A percentile compares a stretch with the other conserved stretches of the same genome.
Evolutionary conservation across 2,113 vertebrate species (phyloP).

Genomic region (Equus quagga): DNA sequence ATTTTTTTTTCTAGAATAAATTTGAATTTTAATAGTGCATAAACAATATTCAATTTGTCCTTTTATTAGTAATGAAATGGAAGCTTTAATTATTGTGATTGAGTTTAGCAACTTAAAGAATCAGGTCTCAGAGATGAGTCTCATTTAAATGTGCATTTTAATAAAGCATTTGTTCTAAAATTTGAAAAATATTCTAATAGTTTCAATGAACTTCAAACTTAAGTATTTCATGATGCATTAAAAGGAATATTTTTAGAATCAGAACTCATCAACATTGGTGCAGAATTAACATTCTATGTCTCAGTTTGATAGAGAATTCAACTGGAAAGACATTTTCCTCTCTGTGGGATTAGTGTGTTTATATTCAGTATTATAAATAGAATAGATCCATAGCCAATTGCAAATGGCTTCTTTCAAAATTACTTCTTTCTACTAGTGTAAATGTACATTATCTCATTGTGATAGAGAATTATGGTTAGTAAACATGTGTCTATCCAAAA

Average conservation of each 20-base stretch:
- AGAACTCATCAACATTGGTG: slow-evolving; percentile 49
- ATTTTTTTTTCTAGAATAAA: slow-evolving; percentile 46
- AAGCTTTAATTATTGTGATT: slow-evolving; percentile 71
- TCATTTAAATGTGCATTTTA: slow-evolving; percentile 81
- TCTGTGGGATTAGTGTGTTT: slow-evolving; percentile 70
- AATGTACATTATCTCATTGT: neutral
- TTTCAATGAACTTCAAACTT: slow-evolving; percentile 77
- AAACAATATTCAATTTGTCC: slow-evolving; percentile 60
- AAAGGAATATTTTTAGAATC: slow-evolving; percentile 83
- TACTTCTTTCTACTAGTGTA: slow-evolving; percentile 56
- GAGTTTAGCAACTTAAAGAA: slow-evolving; percentile 48
- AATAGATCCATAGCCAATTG: slow-evolving; percentile 72
- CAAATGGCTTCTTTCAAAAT: slow-evolving; percentile 78
- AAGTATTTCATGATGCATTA: slow-evolving; percentile 69
- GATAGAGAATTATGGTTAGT: neutral
- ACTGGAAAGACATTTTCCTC: slow-evolving; percentile 75
- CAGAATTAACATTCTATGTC: slow-evolving; percentile 75
- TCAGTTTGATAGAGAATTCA: slow-evolving; percentile 74
- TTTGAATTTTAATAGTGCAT: slow-evolving; percentile 60
- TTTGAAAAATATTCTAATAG: slow-evolving; percentile 80
- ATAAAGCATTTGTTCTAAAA: slow-evolving; percentile 78
- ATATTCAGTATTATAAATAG: slow-evolving; percentile 85
- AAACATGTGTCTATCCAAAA: slow-evolving; percentile 41
- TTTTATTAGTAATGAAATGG: slow-evolving; percentile 65
- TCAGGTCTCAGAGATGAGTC: slow-evolving; percentile 16